These are phyloP conservation scores for Phenacoccus solenopsis DNA, from an alignment of 1,140 invertebrate species.

Conservation along the genomic window DNA sequence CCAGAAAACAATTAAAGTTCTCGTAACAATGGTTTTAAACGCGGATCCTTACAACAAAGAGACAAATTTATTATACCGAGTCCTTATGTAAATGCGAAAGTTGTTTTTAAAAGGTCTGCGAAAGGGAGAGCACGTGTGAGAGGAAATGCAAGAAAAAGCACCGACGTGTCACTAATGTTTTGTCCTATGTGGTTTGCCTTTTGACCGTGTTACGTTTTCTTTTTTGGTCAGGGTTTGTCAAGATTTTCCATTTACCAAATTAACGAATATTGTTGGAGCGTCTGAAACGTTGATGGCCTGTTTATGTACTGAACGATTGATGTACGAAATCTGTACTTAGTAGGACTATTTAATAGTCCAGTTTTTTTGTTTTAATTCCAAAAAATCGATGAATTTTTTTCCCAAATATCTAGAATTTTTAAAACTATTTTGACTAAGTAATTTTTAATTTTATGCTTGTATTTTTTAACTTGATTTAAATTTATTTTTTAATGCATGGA, in stretches of 20 bases:
- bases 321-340: too few species aligned
- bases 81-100: constrained; percentile 14
- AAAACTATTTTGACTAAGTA: too few species aligned
- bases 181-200: background rate
- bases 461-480: too few species aligned
- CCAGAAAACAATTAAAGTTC: constrained; percentile 8
- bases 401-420: too few species aligned
- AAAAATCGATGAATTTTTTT: too few species aligned
- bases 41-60: background rate
- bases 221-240: background rate
- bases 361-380: too few species aligned
- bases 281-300: too few species aligned
- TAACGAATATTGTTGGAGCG: too few species aligned
- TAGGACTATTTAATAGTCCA: too few species aligned
- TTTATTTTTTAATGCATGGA: too few species aligned
- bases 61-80: constrained; percentile 10
- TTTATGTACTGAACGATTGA: too few species aligned
- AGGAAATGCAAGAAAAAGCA: constrained; percentile 8
- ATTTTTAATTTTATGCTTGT: too few species aligned
- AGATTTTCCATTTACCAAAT: background rate
- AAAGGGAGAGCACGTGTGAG: background rate
- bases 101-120: background rate
- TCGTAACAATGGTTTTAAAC: constrained; percentile 4
- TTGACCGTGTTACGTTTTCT: background rate
- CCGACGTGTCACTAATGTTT: background rate